These are phyloP conservation scores for Vespertilio murinus DNA, from an alignment of 2,797 vertebrate genomes.

Conservation along the genomic window DNA sequence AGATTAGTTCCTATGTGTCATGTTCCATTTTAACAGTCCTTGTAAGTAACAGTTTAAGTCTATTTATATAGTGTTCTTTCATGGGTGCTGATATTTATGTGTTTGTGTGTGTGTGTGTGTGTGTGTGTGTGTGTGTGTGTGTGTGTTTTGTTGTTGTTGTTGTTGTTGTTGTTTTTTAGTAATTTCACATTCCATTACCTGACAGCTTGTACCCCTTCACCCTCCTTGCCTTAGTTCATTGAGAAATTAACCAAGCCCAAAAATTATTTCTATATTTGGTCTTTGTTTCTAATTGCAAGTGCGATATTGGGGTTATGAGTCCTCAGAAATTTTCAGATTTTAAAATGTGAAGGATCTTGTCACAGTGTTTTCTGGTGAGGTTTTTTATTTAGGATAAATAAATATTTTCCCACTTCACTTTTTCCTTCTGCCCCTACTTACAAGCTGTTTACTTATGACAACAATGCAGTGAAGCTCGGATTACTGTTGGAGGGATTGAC, in stretches of 20 bases:
- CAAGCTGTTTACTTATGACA: neutral
- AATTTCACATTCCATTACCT: neutral
- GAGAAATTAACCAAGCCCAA: neutral
- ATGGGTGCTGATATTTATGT: neutral
- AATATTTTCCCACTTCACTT: neutral
- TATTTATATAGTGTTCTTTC: neutral
- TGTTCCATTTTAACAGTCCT: neutral
- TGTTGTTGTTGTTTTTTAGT: neutral
- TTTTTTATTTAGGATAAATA: conserved; percentile 13
- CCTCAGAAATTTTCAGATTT: conserved; percentile 25
- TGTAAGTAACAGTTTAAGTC: neutral
- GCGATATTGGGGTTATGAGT: neutral
- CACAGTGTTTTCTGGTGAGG: neutral
- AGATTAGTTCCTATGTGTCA: neutral
- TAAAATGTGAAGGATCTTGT: conserved; percentile 4
- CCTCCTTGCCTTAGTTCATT: neutral
- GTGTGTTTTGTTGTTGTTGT: no score
- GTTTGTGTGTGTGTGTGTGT: no score
- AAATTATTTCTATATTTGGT: neutral
- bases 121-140: no score
- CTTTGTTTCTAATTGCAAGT: conserved; percentile 9
- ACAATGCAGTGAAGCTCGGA: neutral
- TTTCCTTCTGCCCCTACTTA: neutral
- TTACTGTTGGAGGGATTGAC: neutral
- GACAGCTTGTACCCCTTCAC: neutral